Conservation (phyloP, 2,888 invertebrate genomes). For the Morinoia aosen region DNA sequence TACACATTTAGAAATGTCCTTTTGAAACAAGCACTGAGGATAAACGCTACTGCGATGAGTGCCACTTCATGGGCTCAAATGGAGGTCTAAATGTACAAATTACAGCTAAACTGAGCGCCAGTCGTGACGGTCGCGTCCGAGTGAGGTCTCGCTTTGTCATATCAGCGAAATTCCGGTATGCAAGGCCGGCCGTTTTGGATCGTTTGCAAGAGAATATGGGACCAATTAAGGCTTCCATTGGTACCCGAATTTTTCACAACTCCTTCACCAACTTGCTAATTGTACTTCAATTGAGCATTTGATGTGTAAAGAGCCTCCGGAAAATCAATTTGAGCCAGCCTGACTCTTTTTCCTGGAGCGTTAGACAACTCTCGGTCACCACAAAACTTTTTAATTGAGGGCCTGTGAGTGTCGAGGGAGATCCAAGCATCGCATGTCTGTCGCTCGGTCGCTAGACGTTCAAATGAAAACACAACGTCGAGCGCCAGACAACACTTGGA, state of each 20-base stretch:
- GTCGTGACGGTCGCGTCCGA: background rate
- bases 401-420: constrained; percentile 25
- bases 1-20: background rate
- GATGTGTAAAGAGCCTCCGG: constrained; percentile 45
- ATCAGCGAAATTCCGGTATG: background rate
- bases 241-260: constrained; percentile 33
- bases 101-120: constrained; percentile 14
- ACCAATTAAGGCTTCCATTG: constrained; percentile 44
- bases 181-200: constrained; percentile 36
- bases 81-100: constrained; percentile 19
- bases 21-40: background rate
- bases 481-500: constrained; percentile 1
- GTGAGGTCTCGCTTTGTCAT: constrained; percentile 36
- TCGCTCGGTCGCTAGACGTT: constrained; percentile 18
- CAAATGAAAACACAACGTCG: constrained; percentile 41
- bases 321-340: constrained; percentile 46
- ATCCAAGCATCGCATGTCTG: constrained; percentile 38
- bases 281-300: constrained; percentile 51
- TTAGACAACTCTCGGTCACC: constrained; percentile 47
- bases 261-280: constrained; percentile 50
- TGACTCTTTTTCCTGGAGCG: constrained; percentile 39
- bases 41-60: constrained; percentile 1
- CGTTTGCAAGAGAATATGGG: constrained; percentile 51
- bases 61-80: constrained; percentile 15
- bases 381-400: constrained; percentile 52